Percentiles rank a stretch among this genome's conserved stretches.
phyloP scores from a whole-genome alignment of 2,888 invertebrate species.

The Pristionchus arcanus region DNA sequence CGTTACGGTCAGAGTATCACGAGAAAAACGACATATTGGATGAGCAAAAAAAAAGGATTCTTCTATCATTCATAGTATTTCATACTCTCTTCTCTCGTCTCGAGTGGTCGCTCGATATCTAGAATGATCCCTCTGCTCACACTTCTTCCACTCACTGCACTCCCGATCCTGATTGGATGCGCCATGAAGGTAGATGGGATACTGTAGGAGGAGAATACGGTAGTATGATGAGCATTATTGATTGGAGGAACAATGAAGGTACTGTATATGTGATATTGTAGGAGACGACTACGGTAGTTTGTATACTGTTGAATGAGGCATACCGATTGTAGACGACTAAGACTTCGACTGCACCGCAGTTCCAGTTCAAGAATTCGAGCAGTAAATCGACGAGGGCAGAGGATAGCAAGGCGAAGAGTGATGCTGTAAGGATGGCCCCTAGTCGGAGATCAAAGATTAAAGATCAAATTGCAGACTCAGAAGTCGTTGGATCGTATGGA shows the following conservation, averaged over 20 bases:
- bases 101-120: not conserved
- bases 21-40: too few species aligned
- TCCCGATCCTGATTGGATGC: not conserved
- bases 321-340: not conserved
- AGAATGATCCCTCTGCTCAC: not conserved
- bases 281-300: not conserved
- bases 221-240: too few species aligned
- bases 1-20: too few species aligned
- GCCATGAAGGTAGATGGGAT: not conserved
- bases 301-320: too few species aligned
- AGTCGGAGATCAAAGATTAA: slow-evolving; percentile 8
- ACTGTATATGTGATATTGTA: not conserved
- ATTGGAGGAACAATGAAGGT: not conserved
- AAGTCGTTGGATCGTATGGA: not conserved
- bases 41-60: too few species aligned
- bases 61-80: not conserved
- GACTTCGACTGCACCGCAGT: not conserved
- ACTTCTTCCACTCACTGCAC: not conserved
- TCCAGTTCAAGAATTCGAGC: slow-evolving; percentile 6
- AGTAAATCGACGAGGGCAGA: not conserved
- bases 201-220: too few species aligned
- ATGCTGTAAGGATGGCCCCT: not conserved
- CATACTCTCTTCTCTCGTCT: not conserved
- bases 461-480: not conserved
- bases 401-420: not conserved